A percentile compares a stretch with the other conserved stretches of the same genome.
Conservation (phyloP, 1,140 invertebrate species). For the Pseudomyrmex concolor region DNA sequence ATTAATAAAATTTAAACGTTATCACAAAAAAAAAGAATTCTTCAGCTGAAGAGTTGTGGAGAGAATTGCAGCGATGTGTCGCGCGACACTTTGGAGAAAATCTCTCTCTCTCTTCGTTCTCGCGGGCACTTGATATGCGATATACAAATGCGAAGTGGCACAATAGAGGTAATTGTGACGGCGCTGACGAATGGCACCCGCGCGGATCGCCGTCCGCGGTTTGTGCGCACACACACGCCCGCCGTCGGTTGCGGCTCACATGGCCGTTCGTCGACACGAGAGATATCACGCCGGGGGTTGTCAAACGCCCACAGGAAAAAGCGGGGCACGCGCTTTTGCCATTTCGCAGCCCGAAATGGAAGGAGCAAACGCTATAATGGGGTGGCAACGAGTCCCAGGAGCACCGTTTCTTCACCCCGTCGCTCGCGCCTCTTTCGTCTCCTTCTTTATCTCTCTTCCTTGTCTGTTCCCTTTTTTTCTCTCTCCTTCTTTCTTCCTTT, state of each 20-base stretch:
- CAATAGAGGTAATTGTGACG: conserved; percentile 80
- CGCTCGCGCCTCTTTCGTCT: conserved; percentile 57
- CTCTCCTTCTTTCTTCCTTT: conserved; percentile 33
- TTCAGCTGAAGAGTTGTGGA: neutral
- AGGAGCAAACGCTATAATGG: conserved; percentile 82
- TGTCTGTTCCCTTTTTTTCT: conserved; percentile 22
- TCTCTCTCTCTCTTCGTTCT: conserved; percentile 17
- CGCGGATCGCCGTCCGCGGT: conserved; percentile 71
- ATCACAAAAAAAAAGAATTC: neutral
- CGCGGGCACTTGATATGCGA: conserved; percentile 65
- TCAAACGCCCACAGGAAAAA: conserved; percentile 62
- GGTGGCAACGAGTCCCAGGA: conserved; percentile 84
- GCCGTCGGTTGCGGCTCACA: conserved; percentile 40
- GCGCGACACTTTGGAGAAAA: neutral
- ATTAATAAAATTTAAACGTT: too few species aligned
- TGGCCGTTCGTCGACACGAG: conserved; percentile 27
- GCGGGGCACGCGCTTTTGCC: conserved; percentile 75
- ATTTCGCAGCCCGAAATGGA: conserved; percentile 78
- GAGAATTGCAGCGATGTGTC: too few species aligned
- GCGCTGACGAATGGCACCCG: conserved; percentile 79
- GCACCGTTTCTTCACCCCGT: conserved; percentile 79
- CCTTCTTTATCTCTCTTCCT: conserved; percentile 41
- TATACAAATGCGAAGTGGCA: conserved; percentile 77
- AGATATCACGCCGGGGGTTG: conserved; percentile 49
- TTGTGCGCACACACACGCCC: conserved; percentile 76